Conservation (phyloP, 2,113 vertebrate species). For the Paradoxurus hermaphroditus region DNA sequence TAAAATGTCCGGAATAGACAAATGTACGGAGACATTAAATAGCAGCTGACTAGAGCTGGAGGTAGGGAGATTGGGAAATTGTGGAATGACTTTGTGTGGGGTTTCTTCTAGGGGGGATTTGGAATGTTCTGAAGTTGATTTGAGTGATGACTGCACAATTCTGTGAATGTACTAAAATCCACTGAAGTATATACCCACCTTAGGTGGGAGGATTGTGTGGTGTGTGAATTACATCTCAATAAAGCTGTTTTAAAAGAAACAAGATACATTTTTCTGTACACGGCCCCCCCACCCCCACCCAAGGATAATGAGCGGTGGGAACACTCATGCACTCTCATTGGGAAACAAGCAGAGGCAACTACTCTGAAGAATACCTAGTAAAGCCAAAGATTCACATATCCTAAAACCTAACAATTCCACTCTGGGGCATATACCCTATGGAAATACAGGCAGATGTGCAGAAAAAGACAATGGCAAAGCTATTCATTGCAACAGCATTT, state of each 20-base stretch:
- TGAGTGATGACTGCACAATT: neutral
- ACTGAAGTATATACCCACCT: neutral
- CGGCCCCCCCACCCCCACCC: neutral
- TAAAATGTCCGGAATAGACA: neutral
- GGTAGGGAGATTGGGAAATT: neutral
- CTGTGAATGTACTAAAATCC: neutral
- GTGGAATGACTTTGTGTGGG: neutral
- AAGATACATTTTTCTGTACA: neutral
- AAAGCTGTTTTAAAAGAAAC: neutral
- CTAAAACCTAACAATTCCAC: neutral
- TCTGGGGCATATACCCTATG: neutral
- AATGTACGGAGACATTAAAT: neutral
- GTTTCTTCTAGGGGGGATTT: neutral
- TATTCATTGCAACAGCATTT: neutral
- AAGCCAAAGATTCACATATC: neutral
- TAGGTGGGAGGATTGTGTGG: neutral
- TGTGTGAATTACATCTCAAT: neutral
- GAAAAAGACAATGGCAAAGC: neutral
- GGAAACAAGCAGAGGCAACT: neutral
- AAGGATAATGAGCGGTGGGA: neutral
- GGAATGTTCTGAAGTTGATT: neutral
- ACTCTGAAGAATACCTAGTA: neutral
- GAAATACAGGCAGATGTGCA: neutral
- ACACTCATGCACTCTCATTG: neutral
- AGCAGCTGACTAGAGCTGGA: neutral